Evolutionary conservation across 1,140 invertebrate genomes (phyloP).

Genomic region (Euborellia annulipes): DNA sequence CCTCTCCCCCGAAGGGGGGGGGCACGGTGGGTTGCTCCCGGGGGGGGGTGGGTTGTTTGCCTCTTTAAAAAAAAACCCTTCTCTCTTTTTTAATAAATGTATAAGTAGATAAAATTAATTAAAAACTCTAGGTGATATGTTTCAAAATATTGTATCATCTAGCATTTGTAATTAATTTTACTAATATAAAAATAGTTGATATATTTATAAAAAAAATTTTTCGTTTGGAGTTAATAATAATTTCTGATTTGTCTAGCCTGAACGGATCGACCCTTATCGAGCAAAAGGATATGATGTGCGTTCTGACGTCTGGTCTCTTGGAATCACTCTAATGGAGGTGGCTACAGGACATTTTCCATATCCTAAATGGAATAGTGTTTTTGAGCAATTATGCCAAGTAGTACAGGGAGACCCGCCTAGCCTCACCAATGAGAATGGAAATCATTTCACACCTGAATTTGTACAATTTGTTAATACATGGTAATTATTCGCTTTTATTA

Average conservation of each 20-base stretch:
- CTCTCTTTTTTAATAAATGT: too few species aligned
- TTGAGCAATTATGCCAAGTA: conserved; percentile 91
- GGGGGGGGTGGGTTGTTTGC: too few species aligned
- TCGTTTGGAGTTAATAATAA: too few species aligned
- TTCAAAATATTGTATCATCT: too few species aligned
- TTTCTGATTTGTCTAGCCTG: too few species aligned
- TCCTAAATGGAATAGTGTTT: conserved; percentile 86
- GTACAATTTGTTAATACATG: conserved; percentile 87
- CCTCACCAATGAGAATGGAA: conserved; percentile 54
- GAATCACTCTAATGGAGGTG: conserved; percentile 81
- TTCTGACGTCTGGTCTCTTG: conserved; percentile 91
- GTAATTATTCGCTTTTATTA: too few species aligned
- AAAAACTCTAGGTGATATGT: too few species aligned
- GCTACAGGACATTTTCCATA: conserved; percentile 90
- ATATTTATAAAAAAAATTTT: neutral
- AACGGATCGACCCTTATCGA: conserved; percentile 77
- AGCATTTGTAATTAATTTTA: neutral
- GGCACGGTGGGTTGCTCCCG: too few species aligned
- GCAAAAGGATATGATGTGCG: conserved; percentile 80
- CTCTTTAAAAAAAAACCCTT: too few species aligned
- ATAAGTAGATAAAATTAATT: too few species aligned
- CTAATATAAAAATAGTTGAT: neutral
- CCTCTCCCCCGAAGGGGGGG: too few species aligned
- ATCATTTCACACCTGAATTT: conserved; percentile 73
- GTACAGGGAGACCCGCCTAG: conserved; percentile 86